Conservation (phyloP, 2,888 invertebrate species). For the Frankliniella intonsa region DNA sequence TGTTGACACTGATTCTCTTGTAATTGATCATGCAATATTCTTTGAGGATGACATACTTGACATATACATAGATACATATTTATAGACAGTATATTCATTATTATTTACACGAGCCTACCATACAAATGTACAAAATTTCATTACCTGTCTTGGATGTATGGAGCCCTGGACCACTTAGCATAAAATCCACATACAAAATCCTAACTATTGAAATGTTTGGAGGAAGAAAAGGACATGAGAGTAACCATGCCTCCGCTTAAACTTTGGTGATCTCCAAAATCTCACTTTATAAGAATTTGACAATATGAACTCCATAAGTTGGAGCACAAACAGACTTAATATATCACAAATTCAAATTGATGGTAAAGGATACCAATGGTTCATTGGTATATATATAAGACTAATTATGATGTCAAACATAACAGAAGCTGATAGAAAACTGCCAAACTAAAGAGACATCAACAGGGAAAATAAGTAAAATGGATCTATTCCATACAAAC, state of each 20-base stretch:
- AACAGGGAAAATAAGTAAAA: background rate
- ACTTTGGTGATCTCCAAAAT: conserved; percentile 10
- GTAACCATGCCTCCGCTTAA: background rate
- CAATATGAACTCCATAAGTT: background rate
- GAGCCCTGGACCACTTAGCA: conserved; percentile 19
- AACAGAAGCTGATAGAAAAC: background rate
- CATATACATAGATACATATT: background rate
- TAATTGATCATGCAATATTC: background rate
- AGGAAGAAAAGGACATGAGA: background rate
- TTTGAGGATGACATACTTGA: background rate
- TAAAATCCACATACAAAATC: conserved; percentile 8
- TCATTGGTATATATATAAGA: background rate
- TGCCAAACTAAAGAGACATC: background rate
- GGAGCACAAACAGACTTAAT: conserved; percentile 1
- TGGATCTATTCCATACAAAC: conserved; percentile 5
- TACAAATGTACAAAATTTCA: background rate
- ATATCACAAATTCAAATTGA: conserved; percentile 15
- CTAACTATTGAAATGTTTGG: background rate
- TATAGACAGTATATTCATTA: conserved; percentile 8
- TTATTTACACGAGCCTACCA: conserved; percentile 6
- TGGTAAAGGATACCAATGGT: background rate
- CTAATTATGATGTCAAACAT: background rate
- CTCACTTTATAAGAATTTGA: background rate
- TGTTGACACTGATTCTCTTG: background rate
- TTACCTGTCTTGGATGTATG: conserved; percentile 18